A percentile compares a stretch with the other conserved stretches of the same genome.
These are phyloP conservation scores for Lepidocyrtinus sp. DNA, from an alignment of 2,888 invertebrate species.

Conservation along the genomic window DNA sequence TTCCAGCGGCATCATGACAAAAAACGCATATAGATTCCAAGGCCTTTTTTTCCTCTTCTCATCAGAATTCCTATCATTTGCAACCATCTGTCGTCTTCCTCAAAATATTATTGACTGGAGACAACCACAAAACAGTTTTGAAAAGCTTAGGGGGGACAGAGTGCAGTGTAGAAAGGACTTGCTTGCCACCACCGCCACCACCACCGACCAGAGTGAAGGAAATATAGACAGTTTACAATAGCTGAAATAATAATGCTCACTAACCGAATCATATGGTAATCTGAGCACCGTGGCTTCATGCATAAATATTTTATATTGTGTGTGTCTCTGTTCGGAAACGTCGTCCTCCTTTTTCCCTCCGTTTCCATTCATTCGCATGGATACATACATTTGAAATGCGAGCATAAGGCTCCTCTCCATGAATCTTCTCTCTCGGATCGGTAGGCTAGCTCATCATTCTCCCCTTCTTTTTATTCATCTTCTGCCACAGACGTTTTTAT, in stretches of 20 bases:
- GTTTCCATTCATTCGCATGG: conserved; percentile 23
- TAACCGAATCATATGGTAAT: conserved; percentile 62
- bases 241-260: conserved; percentile 59
- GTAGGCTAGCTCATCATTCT: conserved; percentile 1
- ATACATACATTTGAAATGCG: conserved; percentile 42
- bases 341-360: conserved; percentile 9
- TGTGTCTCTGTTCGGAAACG: conserved; percentile 39
- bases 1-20: conserved; percentile 7
- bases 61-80: conserved; percentile 63
- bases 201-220: background rate
- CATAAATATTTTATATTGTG: conserved; percentile 54
- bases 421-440: background rate
- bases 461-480: conserved; percentile 7
- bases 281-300: conserved; percentile 56
- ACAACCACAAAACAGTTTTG: conserved; percentile 52
- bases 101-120: conserved; percentile 62
- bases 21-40: conserved; percentile 2
- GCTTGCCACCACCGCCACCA: conserved; percentile 20
- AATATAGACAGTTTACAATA: conserved; percentile 49
- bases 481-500: conserved; percentile 5
- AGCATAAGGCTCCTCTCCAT: background rate
- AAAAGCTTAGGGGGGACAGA: background rate
- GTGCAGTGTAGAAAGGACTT: conserved; percentile 3
- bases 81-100: conserved; percentile 62
- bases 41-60: conserved; percentile 28